These are phyloP conservation scores for Clistopyga incitator DNA, from an alignment of 2,888 invertebrate genomes.

Conservation along the genomic window DNA sequence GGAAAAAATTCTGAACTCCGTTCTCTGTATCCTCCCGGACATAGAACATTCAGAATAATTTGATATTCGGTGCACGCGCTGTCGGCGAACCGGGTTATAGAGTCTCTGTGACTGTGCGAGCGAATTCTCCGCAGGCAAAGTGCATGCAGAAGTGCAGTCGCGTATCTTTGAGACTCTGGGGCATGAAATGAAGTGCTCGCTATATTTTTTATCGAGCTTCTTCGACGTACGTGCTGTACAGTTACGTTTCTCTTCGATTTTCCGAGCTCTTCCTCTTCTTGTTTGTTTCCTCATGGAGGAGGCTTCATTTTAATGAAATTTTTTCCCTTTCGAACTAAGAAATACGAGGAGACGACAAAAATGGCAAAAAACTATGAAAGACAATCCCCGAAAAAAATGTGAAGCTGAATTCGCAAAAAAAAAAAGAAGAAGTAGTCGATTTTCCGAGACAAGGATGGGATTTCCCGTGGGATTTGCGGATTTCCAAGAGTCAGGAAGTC, in stretches of 20 bases:
- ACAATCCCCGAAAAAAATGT: too few relatives aligned
- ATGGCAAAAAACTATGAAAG: too few relatives aligned
- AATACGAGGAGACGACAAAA: too few relatives aligned
- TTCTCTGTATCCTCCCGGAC: not conserved
- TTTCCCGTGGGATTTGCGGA: too few relatives aligned
- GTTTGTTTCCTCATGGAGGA: not conserved
- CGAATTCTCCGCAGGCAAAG: not conserved
- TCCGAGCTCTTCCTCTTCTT: not conserved
- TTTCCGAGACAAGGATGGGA: too few relatives aligned
- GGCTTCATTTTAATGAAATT: not conserved
- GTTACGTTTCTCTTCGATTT: slow-evolving; percentile 19
- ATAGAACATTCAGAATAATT: slow-evolving; percentile 42
- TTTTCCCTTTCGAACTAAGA: too few relatives aligned
- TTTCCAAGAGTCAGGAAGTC: too few relatives aligned
- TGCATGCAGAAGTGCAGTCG: slow-evolving; percentile 23
- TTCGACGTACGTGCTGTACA: slow-evolving; percentile 26
- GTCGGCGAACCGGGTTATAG: slow-evolving; percentile 4
- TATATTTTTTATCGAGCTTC: slow-evolving; percentile 28
- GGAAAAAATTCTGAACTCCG: slow-evolving; percentile 19
- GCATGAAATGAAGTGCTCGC: slow-evolving; percentile 15
- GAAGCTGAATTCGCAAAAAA: too few relatives aligned
- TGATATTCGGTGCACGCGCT: slow-evolving; percentile 36
- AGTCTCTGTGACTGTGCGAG: not conserved
- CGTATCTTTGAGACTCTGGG: slow-evolving; percentile 3
- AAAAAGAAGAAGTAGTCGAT: too few relatives aligned